phyloP scores from a whole-genome alignment of 2,113 vertebrate species.

The Callipepla californica region DNA sequence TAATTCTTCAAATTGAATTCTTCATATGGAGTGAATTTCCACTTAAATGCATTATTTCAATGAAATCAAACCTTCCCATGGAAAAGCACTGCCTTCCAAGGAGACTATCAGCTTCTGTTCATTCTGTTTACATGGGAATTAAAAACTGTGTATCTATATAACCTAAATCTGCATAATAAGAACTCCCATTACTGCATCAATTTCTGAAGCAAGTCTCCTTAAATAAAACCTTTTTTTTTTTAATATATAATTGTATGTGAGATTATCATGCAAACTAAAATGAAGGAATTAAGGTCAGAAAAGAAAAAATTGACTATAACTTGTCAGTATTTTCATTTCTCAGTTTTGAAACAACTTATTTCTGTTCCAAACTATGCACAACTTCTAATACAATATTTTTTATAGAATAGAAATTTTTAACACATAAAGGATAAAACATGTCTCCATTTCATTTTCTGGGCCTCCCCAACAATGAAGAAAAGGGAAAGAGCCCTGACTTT shows the following conservation, averaged over 20 bases:
- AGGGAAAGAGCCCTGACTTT: neutral
- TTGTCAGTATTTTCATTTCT: neutral
- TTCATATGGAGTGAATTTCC: neutral
- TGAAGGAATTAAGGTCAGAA: neutral
- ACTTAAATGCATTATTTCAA: neutral
- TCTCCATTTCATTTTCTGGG: neutral
- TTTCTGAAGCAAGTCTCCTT: rapidly evolving
- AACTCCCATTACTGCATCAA: neutral
- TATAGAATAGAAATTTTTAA: neutral
- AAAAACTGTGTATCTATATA: neutral
- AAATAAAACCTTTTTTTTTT: neutral
- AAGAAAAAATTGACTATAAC: neutral
- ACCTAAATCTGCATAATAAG: neutral
- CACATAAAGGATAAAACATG: neutral
- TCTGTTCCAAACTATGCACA: neutral
- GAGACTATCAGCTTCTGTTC: neutral
- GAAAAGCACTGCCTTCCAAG: neutral
- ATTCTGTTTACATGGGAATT: neutral
- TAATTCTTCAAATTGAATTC: neutral
- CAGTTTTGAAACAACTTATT: neutral
- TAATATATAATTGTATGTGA: rapidly evolving
- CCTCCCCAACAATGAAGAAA: neutral
- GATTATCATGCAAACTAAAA: neutral
- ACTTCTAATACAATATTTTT: neutral
- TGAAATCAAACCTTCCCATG: neutral